A percentile compares a stretch with the other conserved stretches of the same genome.
phyloP scores from a whole-genome alignment of 2,113 vertebrate genomes.

The Leuciscus idus region DNA sequence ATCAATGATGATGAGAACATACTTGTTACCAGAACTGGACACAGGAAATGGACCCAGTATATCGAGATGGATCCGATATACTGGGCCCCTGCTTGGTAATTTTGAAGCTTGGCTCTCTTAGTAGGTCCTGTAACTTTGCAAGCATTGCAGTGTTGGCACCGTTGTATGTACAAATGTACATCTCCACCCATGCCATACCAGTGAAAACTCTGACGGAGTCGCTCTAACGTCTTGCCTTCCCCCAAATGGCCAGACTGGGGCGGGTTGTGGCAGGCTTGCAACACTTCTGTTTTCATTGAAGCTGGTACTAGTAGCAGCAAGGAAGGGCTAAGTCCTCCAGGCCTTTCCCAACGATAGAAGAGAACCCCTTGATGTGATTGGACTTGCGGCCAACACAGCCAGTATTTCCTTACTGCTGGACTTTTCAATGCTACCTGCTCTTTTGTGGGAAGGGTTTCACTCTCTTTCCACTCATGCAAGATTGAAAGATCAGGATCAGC shows the following conservation, averaged over 20 bases:
- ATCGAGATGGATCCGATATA: slow-evolving; percentile 37
- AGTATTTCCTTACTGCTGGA: background rate
- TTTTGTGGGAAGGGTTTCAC: background rate
- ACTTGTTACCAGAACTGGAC: slow-evolving; percentile 33
- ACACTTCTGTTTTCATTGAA: background rate
- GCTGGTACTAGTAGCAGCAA: background rate
- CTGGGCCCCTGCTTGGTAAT: slow-evolving; percentile 27
- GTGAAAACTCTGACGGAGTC: slow-evolving; percentile 8
- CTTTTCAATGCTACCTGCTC: background rate
- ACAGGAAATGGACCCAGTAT: slow-evolving; percentile 38
- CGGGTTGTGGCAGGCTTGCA: slow-evolving; percentile 30
- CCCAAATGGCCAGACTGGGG: slow-evolving; percentile 36
- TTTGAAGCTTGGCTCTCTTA: slow-evolving; percentile 3
- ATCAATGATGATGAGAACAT: slow-evolving; percentile 28
- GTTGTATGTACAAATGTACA: background rate
- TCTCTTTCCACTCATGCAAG: background rate
- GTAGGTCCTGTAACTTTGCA: background rate
- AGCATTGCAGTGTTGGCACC: slow-evolving; percentile 23
- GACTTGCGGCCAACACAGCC: background rate
- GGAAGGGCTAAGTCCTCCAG: background rate
- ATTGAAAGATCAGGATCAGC: background rate
- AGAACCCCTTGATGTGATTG: background rate
- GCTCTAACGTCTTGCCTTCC: slow-evolving; percentile 5
- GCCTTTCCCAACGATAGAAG: background rate
- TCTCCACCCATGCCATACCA: slow-evolving; percentile 27